Conservation (phyloP, 2,113 vertebrate species). For the Anoura caudifer region DNA sequence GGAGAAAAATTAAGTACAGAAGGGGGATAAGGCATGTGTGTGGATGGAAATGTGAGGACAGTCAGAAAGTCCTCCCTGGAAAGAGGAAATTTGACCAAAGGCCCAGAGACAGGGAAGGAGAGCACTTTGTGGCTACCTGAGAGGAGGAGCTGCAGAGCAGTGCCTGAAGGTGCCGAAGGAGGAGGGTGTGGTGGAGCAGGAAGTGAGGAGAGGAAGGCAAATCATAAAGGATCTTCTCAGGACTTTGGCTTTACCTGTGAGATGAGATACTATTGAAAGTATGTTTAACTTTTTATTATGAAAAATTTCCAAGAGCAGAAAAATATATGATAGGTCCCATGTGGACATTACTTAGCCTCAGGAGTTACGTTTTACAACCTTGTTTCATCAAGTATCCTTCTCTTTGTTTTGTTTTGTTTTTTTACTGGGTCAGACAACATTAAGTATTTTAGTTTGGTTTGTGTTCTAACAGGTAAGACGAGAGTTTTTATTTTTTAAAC, state of each 20-base stretch:
- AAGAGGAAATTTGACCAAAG: background rate
- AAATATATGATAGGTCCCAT: background rate
- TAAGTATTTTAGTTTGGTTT: background rate
- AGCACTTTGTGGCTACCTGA: background rate
- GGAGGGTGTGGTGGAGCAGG: too few relatives aligned
- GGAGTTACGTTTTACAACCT: background rate
- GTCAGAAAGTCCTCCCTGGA: background rate
- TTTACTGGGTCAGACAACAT: background rate
- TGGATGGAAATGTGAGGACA: background rate
- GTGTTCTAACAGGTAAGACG: background rate
- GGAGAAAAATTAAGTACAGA: background rate
- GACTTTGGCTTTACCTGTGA: background rate
- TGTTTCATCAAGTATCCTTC: background rate
- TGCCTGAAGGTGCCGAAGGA: background rate
- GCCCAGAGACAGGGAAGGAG: background rate
- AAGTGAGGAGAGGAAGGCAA: background rate
- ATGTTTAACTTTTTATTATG: background rate
- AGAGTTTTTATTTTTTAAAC: background rate
- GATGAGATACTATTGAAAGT: background rate
- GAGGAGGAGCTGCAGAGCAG: background rate
- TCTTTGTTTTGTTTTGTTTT: background rate
- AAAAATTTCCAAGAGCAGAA: background rate
- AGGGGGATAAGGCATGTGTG: background rate
- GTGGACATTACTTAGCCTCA: background rate
- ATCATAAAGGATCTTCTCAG: background rate